Evolutionary conservation across 2,888 invertebrate genomes (phyloP), one percentile per base, ranked within the genome.

Genomic region (Drosophila recens): DNA sequence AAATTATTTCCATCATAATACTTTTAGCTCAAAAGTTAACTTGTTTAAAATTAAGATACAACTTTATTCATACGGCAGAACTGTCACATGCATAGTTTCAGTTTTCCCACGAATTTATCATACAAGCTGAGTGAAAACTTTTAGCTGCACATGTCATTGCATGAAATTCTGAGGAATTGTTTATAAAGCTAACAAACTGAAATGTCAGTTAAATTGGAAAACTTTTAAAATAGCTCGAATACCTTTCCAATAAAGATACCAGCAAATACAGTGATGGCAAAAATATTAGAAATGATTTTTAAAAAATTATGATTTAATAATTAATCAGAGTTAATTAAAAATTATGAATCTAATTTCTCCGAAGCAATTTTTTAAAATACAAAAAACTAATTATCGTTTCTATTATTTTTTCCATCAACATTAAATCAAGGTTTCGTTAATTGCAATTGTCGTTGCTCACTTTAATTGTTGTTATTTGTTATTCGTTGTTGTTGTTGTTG

Each of bases 161-260:
- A 10, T 34, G 15, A 48, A 57, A 13, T 49, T 49, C 48, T 27
- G 27, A 23, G 23, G 15, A 15, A 48, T 48, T 46, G 63, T 56
- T 56, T 48, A 48, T 56, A 40, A 15, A 48, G 57, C 23, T 42
- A 42, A n/a, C 33, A 36, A 54, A 30, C 46, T 56, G 48, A 20
- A 30, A 34, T 49, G 64, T 49, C 48, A 57, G 27, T 57, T 48
- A 57, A 57, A 57, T 64, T 64, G 64, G 64, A 57, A 64, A 64
- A 57, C 38, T 64, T 64, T 8, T 4, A 20, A 33, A 36, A 43
- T 30, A 30, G 8, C 17, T 36, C 17, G 40, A 17, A 36, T 13
- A 42, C 6, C 3, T 11, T 0, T 6, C 10, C 30, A 27, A 27
- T 30, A 1, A 1, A 43, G n/a, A 34, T 42, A 13, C 10, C 11